Conservation (phyloP, 2,888 invertebrate genomes). For the Sisyra nigra region DNA sequence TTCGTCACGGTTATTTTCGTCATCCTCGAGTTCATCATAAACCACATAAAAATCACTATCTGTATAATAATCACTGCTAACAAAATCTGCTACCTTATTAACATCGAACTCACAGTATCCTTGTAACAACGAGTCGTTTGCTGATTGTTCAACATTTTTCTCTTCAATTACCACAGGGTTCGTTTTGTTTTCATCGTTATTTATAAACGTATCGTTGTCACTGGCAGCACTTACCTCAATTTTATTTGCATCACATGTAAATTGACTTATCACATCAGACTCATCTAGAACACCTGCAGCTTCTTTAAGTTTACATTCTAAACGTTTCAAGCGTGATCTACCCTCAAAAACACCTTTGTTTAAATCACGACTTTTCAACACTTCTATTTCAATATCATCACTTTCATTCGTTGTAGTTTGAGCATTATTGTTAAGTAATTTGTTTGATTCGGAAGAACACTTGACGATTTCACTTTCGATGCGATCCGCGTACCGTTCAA, state of each 20-base stretch:
- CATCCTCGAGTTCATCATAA: constrained; percentile 25
- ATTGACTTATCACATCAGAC: background rate
- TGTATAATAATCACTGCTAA: constrained; percentile 14
- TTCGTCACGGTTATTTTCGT: constrained; percentile 18
- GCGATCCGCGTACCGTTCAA: constrained; percentile 9
- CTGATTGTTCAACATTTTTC: background rate
- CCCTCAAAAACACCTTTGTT: constrained; percentile 25
- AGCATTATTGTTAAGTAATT: constrained; percentile 15
- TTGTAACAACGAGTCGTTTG: background rate
- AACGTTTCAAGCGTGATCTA: constrained; percentile 30
- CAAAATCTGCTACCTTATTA: constrained; percentile 17
- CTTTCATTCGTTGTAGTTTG: constrained; percentile 16
- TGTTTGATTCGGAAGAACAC: constrained; percentile 24
- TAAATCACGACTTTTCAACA: constrained; percentile 21
- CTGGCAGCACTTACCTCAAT: constrained; percentile 4
- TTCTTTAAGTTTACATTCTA: constrained; percentile 27
- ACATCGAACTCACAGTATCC: constrained; percentile 23
- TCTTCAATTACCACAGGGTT: background rate
- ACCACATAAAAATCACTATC: constrained; percentile 19
- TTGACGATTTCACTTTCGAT: constrained; percentile 14
- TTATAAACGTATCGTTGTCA: constrained; percentile 11
- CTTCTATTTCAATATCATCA: constrained; percentile 4
- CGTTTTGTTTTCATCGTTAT: background rate
- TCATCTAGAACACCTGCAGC: constrained; percentile 20
- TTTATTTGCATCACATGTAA: constrained; percentile 4